These are phyloP conservation scores for Centroberyx gerrardi DNA, from an alignment of 2,797 vertebrate genomes.

Conservation along the genomic window DNA sequence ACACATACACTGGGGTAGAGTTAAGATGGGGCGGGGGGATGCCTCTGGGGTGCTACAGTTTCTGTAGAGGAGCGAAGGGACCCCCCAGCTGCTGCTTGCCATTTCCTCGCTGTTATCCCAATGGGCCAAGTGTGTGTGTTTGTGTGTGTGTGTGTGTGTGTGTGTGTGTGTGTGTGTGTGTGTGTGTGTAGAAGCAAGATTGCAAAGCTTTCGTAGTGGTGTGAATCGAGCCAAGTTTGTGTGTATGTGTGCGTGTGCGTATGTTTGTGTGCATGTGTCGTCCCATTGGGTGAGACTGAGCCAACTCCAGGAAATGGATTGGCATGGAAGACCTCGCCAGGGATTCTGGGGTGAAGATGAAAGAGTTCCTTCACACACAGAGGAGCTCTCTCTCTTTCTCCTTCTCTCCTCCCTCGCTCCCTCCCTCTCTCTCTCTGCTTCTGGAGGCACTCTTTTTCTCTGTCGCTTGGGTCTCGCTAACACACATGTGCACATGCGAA, in stretches of 20 bases:
- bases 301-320: constrained; percentile 85
- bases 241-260: constrained; percentile 25
- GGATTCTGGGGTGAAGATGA: constrained; percentile 82
- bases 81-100: constrained; percentile 82
- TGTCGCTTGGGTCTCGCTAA: constrained; percentile 41
- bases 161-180: constrained; percentile 46
- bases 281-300: constrained; percentile 78
- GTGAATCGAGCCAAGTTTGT: constrained; percentile 62
- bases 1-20: constrained; percentile 22
- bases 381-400: constrained; percentile 33
- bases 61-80: constrained; percentile 66
- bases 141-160: constrained; percentile 36
- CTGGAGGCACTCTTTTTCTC: constrained; percentile 64
- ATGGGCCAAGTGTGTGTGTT: constrained; percentile 57
- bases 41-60: constrained; percentile 70
- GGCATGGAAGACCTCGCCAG: constrained; percentile 80
- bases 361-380: constrained; percentile 80
- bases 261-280: constrained; percentile 46
- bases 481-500: constrained; percentile 56
- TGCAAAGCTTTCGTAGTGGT: constrained; percentile 68
- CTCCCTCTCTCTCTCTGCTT: constrained; percentile 47
- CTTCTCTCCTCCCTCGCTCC: not conserved
- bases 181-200: constrained; percentile 64
- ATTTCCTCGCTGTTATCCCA: constrained; percentile 78
- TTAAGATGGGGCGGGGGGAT: constrained; percentile 53